Base-by-base conservation (phyloP, 2,113 vertebrate genomes). In the Neopipo cinnamomea region DNA sequence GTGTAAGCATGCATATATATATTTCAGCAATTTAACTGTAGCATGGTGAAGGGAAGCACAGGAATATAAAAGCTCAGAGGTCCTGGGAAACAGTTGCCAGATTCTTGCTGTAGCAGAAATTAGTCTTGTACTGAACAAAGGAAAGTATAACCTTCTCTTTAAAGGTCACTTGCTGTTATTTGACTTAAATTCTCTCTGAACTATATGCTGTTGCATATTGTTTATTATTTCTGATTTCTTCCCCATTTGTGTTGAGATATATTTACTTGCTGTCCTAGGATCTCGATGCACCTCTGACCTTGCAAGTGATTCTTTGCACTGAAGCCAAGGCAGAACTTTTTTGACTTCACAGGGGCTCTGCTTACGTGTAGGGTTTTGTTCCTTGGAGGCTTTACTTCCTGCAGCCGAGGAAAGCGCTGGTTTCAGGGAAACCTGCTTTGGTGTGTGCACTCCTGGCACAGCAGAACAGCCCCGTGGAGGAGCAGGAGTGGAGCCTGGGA, bases 161-260 rank as follows among this genome's bases (percentile, higher is more conserved):
- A 93, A 93, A 94, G 74, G 81, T 94, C 78, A 56, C 58, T 91
- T 68, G 56, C 74, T 88, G 55, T 71, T 83, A 56, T 14, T 84
- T 70, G 80, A 49, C 80, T 75, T 81, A 84, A 91, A 63, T 73
- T 93, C 68, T 84, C 68, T 75, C 77, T 92, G 73, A 86, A 81
- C 84, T 66, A 16, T 78, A 42, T 59, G 42, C 55, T 49, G 27
- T 46, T 89, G 59, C 44, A 31, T 25, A 28, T 44, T 89, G 84
- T 79, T 93, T 84, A 73, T 88, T 87, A 50, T 89, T 88, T 66
- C 76, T 74, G 23, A 86, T 92, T 88, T 80, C 59, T 77, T 59
- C 65, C 42, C 39, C 4, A 0, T 63, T 86, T 46, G 18, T 71
- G 46, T 79, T 77, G 50, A 49, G 65, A 42, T 63, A 3, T 15